Conservation (phyloP, 1,140 invertebrate genomes). For the Sycophila sp. region DNA sequence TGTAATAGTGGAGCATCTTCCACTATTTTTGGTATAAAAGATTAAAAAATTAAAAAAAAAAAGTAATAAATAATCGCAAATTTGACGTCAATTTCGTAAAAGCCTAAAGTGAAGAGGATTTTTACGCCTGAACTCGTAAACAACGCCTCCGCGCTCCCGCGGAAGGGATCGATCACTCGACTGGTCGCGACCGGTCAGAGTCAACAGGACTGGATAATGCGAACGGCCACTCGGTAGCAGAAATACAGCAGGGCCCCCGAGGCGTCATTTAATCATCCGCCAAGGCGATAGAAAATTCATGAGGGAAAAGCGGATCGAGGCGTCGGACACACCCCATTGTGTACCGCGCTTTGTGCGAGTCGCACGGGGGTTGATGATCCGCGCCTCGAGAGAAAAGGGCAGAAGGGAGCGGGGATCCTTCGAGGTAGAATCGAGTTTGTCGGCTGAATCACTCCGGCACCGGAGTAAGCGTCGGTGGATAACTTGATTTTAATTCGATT, state of each 20-base stretch:
- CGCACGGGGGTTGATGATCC: background rate
- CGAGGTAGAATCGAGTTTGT: slow-evolving; percentile 44
- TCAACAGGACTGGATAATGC: background rate
- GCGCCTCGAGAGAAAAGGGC: background rate
- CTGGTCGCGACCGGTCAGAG: too few relatives aligned
- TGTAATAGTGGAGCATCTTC: too few relatives aligned
- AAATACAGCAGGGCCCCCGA: background rate
- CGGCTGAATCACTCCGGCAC: slow-evolving; percentile 56
- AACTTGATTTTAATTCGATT: slow-evolving; percentile 65
- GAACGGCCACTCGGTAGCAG: background rate
- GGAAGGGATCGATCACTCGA: too few relatives aligned
- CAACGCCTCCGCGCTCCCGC: too few relatives aligned
- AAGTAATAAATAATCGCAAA: too few relatives aligned
- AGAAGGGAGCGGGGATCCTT: background rate
- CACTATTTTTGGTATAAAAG: too few relatives aligned
- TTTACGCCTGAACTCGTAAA: background rate
- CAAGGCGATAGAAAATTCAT: slow-evolving; percentile 60
- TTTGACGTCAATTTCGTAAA: background rate
- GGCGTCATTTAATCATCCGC: slow-evolving; percentile 57
- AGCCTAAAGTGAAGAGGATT: background rate
- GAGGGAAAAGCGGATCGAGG: slow-evolving; percentile 45
- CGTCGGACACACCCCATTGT: slow-evolving; percentile 44
- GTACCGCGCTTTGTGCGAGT: background rate
- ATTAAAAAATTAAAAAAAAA: too few relatives aligned
- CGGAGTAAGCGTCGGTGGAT: slow-evolving; percentile 37